Base-by-base conservation (phyloP, 2,888 invertebrate genomes). In the Lasiommata megera region DNA sequence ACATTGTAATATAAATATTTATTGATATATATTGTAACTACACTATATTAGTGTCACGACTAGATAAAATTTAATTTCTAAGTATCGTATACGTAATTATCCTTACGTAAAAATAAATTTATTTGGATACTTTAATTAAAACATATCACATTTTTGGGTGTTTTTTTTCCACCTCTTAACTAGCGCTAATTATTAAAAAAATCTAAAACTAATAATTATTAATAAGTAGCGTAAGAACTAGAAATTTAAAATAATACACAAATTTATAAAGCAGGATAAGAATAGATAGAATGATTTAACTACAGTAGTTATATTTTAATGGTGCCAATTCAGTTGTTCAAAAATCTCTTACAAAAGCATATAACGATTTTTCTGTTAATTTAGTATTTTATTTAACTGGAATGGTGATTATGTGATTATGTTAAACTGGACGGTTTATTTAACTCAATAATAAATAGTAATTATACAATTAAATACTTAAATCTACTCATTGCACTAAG, bases 21-120 rank as follows among this genome's bases (percentile, higher is more conserved):
- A 56, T 62, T 70, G 71, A 74, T 54, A 23, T 23, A 23, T 23
- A 62, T 60, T 67, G 55, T 76, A 80, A 76, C 73, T 88, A 88
- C 89, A 89, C 89, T 89, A 89, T 88, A 88, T 90, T 89, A 90
- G 89, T 90, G 89, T 88, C 83, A 85, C 71, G 72, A 80, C 76
- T 83, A 80, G 73, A 71, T 76, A 71, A 69, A 75, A 66, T 66
- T 59, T 71, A 67, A 67, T 63, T 70, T 54, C 65, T 74, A 71
- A 66, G 67, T 76, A 77, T 71, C 29, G 6, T 37, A 14, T 37
- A 37, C 37, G 37, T 37, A 37, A 37, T 14, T 37, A 14, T 37
- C 16, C 70, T 66, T 74, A 70, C 63, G 66, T 77, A 78, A 81
- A 72, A 68, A 68, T 77, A 74, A 77, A 71, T 66, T 69, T 70